Evolutionary conservation across 2,113 vertebrate species (phyloP).

Genomic region (Leptodactylus fuscus): DNA sequence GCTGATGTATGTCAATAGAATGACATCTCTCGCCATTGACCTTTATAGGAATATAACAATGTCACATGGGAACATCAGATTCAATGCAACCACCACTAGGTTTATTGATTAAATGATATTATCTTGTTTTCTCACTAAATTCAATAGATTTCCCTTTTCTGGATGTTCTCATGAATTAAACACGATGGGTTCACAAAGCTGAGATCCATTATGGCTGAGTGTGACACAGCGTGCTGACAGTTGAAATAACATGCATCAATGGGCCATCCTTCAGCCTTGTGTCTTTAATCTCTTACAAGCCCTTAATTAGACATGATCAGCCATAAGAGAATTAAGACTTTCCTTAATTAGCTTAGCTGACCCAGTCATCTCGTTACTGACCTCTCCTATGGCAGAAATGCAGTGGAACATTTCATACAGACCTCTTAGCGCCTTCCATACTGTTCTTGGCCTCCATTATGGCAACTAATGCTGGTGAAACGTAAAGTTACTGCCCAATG

Average conservation of each 20-base stretch:
- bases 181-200: not conserved
- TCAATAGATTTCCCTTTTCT: not conserved
- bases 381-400: constrained; percentile 9
- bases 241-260: not conserved
- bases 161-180: not conserved
- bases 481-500: too few relatives aligned
- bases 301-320: constrained; percentile 40
- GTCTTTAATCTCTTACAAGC: constrained; percentile 41
- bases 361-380: constrained; percentile 29
- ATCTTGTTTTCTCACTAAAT: not conserved
- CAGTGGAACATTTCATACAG: not conserved
- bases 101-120: not conserved
- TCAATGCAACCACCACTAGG: too few relatives aligned
- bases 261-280: not conserved
- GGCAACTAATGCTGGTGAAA: too few relatives aligned
- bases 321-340: constrained; percentile 32
- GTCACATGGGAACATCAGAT: too few relatives aligned
- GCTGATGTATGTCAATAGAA: too few relatives aligned
- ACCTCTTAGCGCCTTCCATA: not conserved
- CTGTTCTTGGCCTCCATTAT: not conserved
- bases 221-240: not conserved
- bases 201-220: not conserved
- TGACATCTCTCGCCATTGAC: too few relatives aligned
- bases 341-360: constrained; percentile 53
- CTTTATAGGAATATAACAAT: too few relatives aligned